A percentile compares a stretch with the other conserved stretches of the same genome.
Conservation (phyloP, 2,113 vertebrate genomes). For the Chlorodrepanis virens region DNA sequence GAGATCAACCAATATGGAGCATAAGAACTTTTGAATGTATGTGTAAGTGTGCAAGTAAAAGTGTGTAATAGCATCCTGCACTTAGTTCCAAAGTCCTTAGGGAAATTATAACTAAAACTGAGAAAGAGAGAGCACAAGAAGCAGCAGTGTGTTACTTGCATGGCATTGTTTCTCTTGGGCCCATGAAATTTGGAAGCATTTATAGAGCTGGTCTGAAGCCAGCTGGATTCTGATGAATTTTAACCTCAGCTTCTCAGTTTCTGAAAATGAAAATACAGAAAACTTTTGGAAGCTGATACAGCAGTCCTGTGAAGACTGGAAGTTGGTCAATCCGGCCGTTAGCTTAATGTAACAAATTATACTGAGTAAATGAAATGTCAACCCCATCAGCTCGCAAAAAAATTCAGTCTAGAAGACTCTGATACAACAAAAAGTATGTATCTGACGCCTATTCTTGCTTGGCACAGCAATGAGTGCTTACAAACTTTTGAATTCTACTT, state of each 20-base stretch:
- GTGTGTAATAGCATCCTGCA: background rate
- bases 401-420: background rate
- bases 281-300: conserved; percentile 4
- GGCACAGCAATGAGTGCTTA: background rate
- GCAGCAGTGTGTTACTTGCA: background rate
- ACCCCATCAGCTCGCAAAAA: background rate
- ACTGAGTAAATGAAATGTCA: background rate
- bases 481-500: background rate
- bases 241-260: conserved; percentile 18
- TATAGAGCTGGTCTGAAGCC: background rate
- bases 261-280: conserved; percentile 36
- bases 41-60: no score
- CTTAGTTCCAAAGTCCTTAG: background rate
- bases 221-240: conserved; percentile 21
- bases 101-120: background rate
- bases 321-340: background rate
- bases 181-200: conserved; percentile 18
- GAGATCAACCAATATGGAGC: background rate
- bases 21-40: background rate
- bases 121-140: background rate
- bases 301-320: conserved; percentile 10
- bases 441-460: background rate
- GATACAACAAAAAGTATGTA: background rate
- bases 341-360: background rate
- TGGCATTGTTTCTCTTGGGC: conserved; percentile 54